Conservation (phyloP, 2,888 invertebrate species). For the Sesia bembeciformis region DNA sequence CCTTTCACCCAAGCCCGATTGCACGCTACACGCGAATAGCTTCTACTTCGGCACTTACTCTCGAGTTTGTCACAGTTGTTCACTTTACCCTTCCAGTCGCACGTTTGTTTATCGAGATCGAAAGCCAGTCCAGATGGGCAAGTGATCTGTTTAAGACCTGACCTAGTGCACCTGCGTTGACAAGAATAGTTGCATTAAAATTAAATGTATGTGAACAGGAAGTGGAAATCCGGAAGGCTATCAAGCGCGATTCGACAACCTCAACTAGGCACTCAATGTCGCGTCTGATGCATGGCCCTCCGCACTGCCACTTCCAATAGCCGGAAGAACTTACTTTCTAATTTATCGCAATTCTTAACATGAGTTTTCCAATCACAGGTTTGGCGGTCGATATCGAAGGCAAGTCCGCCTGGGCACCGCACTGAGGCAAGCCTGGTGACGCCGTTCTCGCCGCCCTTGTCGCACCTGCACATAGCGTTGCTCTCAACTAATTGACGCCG, state of each 20-base stretch:
- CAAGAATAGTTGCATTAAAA: slow-evolving; percentile 69
- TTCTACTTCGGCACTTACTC: slow-evolving; percentile 85
- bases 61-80: slow-evolving; percentile 96
- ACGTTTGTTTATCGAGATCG: slow-evolving; percentile 98
- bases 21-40: slow-evolving; percentile 67
- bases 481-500: slow-evolving; percentile 15
- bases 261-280: background rate
- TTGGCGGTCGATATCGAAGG: slow-evolving; percentile 95
- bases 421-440: slow-evolving; percentile 91
- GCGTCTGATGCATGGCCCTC: slow-evolving; percentile 49
- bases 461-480: slow-evolving; percentile 83
- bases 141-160: slow-evolving; percentile 96
- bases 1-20: slow-evolving; percentile 70
- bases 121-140: slow-evolving; percentile 97
- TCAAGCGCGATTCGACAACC: slow-evolving; percentile 8
- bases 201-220: slow-evolving; percentile 46
- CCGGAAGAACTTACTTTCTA: slow-evolving; percentile 89
- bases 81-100: slow-evolving; percentile 99
- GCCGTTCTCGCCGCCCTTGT: slow-evolving; percentile 91
- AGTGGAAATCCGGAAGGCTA: slow-evolving; percentile 61
- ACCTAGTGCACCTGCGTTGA: slow-evolving; percentile 91
- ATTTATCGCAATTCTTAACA: slow-evolving; percentile 95
- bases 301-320: slow-evolving; percentile 57
- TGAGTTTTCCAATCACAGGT: slow-evolving; percentile 97
- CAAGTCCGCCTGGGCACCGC: slow-evolving; percentile 91